Base-by-base conservation (phyloP, 2,797 vertebrate genomes). In the Sphaeramia orbicularis region DNA sequence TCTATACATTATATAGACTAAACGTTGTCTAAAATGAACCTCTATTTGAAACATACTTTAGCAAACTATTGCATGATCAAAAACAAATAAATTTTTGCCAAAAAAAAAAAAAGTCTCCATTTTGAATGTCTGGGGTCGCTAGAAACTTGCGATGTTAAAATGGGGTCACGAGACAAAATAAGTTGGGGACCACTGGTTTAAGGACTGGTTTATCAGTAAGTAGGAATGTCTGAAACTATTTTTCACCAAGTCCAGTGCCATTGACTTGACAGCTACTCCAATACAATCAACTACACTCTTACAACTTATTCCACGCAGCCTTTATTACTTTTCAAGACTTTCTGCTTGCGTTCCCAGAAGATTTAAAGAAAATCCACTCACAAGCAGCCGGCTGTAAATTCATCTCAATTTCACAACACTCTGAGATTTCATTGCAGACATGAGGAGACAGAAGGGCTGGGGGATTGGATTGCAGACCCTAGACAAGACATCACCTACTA, bases 291-390 rank as follows among this genome's bases (percentile, higher is more conserved):
- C 45, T 13, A 18, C 12, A 41, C 30, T 14, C 52, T 64, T 59
- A 41, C 37, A 68, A 43, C 35, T 41, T 57, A 19, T 57, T 79
- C 68, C 57, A 72, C 50, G 9, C 43, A 24, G 45, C 32, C 18
- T 10, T 80, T 71, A 82, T 83, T 80, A 61, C 65, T 74, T 86
- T 81, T 80, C 72, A 75, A 78, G 75, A 80, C 41, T 62, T 73
- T 74, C 43, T 53, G 19, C 50, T 3, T 13, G 16, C 9, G 18
- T 52, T 74, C 74, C 70, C 60, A 41, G 36, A 35, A 54, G 69
- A 69, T n/a, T 45, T 45, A 3, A 63, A 78, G 19, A 49, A 76
- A 78, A 65, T 37, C 38, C 35, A 40, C 48, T 64, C 19, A 51
- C 27, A 36, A 60, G 52, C 24, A 56, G 48, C 52, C 10, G 6